A percentile compares a stretch with the other conserved stretches of the same genome.
These are phyloP conservation scores for Pollenia amentaria DNA, from an alignment of 2,888 invertebrate species.

Conservation along the genomic window DNA sequence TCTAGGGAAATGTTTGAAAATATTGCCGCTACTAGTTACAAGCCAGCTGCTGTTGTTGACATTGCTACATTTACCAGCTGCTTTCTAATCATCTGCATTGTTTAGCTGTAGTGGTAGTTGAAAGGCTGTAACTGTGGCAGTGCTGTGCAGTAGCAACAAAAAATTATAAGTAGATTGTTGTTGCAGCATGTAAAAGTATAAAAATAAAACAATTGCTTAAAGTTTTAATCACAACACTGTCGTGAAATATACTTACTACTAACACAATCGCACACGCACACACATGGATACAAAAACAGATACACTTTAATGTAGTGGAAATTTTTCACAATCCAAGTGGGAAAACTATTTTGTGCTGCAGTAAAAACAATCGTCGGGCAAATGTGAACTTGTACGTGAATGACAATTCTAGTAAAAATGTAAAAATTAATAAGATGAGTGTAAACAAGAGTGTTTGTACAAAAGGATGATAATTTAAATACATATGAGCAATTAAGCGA, in stretches of 20 bases:
- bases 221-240: conserved; percentile 52
- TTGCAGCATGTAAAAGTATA: conserved; percentile 28
- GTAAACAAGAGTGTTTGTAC: conserved; percentile 39
- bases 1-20: conserved; percentile 62
- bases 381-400: conserved; percentile 7
- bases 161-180: conserved; percentile 10
- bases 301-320: conserved; percentile 51
- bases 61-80: conserved; percentile 56
- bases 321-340: conserved; percentile 45
- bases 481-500: conserved; percentile 44
- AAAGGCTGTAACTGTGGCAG: background rate
- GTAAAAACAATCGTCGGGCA: conserved; percentile 8
- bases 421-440: conserved; percentile 60
- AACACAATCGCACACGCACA: conserved; percentile 3
- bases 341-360: conserved; percentile 40
- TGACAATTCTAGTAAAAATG: conserved; percentile 18
- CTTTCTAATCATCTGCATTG: conserved; percentile 34
- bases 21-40: conserved; percentile 33
- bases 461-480: conserved; percentile 12
- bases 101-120: background rate
- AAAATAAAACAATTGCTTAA: conserved; percentile 59
- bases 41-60: conserved; percentile 60
- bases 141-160: background rate
- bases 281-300: background rate
- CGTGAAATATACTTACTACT: background rate